Evolutionary conservation across 2,888 invertebrate species (phyloP), one percentile per base, ranked within the genome.

Genomic region (Pelosia muscerda): DNA sequence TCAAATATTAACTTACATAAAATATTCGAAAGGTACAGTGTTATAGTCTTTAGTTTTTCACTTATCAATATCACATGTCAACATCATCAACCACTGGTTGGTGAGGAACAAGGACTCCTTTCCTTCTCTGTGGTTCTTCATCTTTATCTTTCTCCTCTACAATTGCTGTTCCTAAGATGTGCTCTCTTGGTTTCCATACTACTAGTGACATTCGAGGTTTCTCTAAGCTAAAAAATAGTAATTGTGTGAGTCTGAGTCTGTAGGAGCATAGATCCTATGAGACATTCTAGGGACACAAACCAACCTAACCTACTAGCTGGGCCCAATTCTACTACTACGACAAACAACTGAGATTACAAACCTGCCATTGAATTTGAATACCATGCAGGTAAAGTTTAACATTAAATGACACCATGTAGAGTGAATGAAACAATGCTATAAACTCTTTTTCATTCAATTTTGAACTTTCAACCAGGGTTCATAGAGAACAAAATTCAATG

Each of bases 171-270:
- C 85, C 86, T 63, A 95, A 72, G 13, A 95, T 91, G 75, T 95
- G 94, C 31, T 96, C 95, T 66, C 97, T 96, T 0, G 98, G 97
- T 84, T 97, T 96, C 98, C 98, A 98, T 13, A 97, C 95, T 2
- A 98, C 97, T 74, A 98, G 86, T 5, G 98, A 97, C 91, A 97
- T 97, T 81, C 97, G 97, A 0, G 97, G 97, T 84, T 96, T 96
- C 80, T 97, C 96, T 79, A 96, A 90, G 84, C 95, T 96, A 79
- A 73, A 92, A 85, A 68, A 9, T 38, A 49, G 28, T 59, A 13
- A 5, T 10, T 23, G n/a, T n/a, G n/a, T 54, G 19, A 23, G 15
- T 38, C 19, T 25, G 19, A n/a, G n/a, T n/a, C n/a, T n/a, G n/a
- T n/a, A n/a, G n/a, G n/a, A n/a, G n/a, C n/a, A n/a, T n/a, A n/a